Percentiles rank a stretch among this genome's conserved stretches.
These are phyloP conservation scores for Hylaeus volcanicus DNA, from an alignment of 1,140 invertebrate species.

Conservation along the genomic window DNA sequence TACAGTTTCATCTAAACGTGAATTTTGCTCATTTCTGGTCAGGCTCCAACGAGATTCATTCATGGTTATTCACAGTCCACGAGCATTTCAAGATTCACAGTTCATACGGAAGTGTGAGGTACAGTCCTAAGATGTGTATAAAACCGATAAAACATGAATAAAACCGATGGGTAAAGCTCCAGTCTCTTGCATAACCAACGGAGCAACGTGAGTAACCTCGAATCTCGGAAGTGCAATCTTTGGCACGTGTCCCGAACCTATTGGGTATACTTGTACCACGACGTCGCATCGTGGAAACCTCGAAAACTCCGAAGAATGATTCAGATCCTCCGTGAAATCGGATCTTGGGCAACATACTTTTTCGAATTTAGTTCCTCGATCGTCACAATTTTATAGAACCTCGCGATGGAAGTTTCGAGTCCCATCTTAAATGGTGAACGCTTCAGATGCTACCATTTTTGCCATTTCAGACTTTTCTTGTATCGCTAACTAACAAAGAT, in stretches of 20 bases:
- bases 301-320: background rate
- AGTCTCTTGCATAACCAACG: background rate
- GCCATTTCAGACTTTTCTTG: too few species aligned
- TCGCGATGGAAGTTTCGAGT: too few species aligned
- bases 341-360: background rate
- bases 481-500: too few species aligned
- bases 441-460: too few species aligned
- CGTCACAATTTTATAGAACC: too few species aligned
- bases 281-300: background rate
- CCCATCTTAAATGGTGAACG: too few species aligned
- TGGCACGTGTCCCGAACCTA: slow-evolving; percentile 5
- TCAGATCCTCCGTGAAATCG: background rate
- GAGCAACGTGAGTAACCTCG: background rate
- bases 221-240: background rate
- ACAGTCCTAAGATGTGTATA: background rate
- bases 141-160: too few species aligned
- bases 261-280: background rate
- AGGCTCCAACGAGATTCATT: too few species aligned
- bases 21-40: too few species aligned
- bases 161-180: background rate
- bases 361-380: too few species aligned
- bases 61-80: background rate
- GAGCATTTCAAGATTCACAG: background rate
- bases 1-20: too few species aligned
- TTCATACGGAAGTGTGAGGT: background rate